phyloP scores from a whole-genome alignment of 2,113 vertebrate genomes.

The Spilogale gracilis region DNA sequence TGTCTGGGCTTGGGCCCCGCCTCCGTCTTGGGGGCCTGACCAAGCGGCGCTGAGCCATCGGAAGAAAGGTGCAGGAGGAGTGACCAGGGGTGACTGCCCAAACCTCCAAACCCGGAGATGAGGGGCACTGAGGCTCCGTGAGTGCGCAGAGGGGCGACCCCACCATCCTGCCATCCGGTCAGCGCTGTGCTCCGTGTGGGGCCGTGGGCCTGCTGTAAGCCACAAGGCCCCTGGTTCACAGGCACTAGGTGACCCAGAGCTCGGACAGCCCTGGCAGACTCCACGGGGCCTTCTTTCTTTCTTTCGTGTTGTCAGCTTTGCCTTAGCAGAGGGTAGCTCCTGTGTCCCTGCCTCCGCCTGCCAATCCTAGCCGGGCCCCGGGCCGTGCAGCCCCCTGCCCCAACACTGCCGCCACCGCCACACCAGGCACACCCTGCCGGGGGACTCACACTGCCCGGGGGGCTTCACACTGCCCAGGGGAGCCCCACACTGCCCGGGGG shows the following conservation, averaged over 20 bases:
- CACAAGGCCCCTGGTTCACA: fast-evolving
- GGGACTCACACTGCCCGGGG: not conserved
- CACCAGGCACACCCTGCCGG: no score
- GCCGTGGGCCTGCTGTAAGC: fast-evolving
- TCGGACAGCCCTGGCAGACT: not conserved
- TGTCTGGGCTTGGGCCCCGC: no score
- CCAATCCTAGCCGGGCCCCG: no score
- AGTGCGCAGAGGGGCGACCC: fast-evolving
- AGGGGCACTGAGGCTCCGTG: not conserved
- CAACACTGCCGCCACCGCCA: not conserved
- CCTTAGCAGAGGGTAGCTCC: not conserved
- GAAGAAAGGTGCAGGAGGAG: not conserved
- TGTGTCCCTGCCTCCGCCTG: not conserved
- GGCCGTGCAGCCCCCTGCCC: not conserved
- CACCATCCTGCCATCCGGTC: fast-evolving
- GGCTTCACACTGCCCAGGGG: not conserved
- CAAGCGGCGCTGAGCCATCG: fast-evolving
- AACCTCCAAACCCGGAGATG: fast-evolving
- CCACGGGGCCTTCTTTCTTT: not conserved
- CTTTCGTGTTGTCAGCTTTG: not conserved
- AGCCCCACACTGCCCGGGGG: no score
- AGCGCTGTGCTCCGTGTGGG: fast-evolving
- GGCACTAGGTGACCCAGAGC: not conserved
- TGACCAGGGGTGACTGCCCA: not conserved
- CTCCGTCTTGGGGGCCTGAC: not conserved